Evolutionary conservation across 2,888 invertebrate species (phyloP), one percentile per base, ranked within the genome.

Genomic region (Flabesymbios commensalis): DNA sequence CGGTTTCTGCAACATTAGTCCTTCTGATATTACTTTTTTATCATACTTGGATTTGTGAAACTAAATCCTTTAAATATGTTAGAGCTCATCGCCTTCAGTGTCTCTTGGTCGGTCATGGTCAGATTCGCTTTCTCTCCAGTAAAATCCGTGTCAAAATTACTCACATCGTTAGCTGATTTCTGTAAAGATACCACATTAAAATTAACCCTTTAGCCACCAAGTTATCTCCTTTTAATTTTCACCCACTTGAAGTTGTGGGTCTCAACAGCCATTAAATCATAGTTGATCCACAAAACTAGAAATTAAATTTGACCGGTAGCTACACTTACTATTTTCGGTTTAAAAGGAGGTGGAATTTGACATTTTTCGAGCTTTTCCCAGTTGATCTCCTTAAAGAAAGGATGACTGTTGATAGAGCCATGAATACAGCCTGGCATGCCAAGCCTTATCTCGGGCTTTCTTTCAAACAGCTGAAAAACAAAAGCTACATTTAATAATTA

Each of bases 121-220:
- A 99, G 87, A 56, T 92, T 89, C 0, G 96, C 93, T 69, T 91
- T 89, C 84, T 98, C 97, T 71, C 90, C 89, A 0, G 98, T 99
- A 85, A 99, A 99, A 68, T 94, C 93, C 63, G 90, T 90, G 86
- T 99, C 98, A 86, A 99, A 99, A 85, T 99, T 97, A 82, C 94
- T 93, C 26, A 94, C 94, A 84, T 99, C 98, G 76, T 93, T 82
- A 0, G 93, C 91, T 84, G 94, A 64, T 58, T 65, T 64, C 69
- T 69, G 59, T 24, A 28, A 41, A 52, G 26, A 42, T n/a, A n/a
- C n/a, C n/a, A n/a, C n/a, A n/a, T n/a, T n/a, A n/a, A n/a, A n/a
- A n/a, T n/a, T n/a, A n/a, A n/a, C n/a, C n/a, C n/a, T n/a, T n/a
- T n/a, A n/a, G n/a, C n/a, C n/a, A n/a, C n/a, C n/a, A n/a, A n/a